Percentiles rank a stretch among this genome's conserved stretches.
phyloP scores from a whole-genome alignment of 2,113 vertebrate species.

The Murina feae region DNA sequence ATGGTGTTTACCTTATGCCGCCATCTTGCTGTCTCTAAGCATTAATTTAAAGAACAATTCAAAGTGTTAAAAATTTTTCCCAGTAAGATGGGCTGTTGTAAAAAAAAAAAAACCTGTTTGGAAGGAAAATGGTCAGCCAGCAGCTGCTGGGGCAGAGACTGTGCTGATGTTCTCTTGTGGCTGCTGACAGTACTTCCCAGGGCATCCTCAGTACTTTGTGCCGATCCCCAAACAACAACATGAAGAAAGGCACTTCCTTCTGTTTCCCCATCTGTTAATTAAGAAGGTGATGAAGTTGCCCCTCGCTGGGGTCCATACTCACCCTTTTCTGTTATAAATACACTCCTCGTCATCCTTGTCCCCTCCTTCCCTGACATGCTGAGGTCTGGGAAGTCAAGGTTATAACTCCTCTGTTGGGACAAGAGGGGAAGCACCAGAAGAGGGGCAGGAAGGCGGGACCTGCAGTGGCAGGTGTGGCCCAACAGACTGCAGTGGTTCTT shows the following conservation, averaged over 20 bases:
- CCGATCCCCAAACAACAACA: background rate
- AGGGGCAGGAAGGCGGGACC: background rate
- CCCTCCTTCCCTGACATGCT: background rate
- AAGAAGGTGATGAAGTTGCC: background rate
- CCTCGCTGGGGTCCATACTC: background rate
- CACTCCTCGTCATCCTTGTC: background rate
- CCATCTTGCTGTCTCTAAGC: too few relatives aligned
- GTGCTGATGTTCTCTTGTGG: background rate
- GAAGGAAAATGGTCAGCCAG: background rate
- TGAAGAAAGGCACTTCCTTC: background rate
- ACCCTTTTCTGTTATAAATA: background rate
- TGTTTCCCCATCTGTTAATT: background rate
- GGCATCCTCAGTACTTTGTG: background rate
- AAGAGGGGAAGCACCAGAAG: background rate
- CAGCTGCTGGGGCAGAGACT: background rate
- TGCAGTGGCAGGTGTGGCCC: too few relatives aligned
- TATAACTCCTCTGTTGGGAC: background rate
- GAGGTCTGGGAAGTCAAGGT: background rate
- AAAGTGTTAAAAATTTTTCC: background rate
- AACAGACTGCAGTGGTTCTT: too few relatives aligned
- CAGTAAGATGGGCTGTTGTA: background rate
- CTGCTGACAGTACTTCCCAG: background rate
- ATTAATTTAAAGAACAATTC: background rate
- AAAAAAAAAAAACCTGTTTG: background rate
- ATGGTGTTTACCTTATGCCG: too few relatives aligned